Conservation (phyloP, 2,113 vertebrate genomes). For the Lichenostomus cassidix region DNA sequence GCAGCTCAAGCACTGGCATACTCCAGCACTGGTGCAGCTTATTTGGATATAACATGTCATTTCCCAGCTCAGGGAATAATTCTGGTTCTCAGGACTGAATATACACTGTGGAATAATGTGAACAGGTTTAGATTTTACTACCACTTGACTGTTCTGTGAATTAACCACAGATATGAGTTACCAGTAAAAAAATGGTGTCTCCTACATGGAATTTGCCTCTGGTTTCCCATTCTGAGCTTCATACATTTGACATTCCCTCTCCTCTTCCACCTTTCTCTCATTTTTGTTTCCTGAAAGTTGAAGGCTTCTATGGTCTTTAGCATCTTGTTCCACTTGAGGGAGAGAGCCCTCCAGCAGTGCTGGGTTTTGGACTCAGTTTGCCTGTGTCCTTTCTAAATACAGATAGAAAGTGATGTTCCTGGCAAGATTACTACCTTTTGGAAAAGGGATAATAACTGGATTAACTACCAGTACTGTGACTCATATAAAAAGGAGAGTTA, state of each 20-base stretch:
- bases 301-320: not conserved
- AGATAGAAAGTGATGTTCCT: not conserved
- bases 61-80: not conserved
- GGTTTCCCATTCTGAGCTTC: not conserved
- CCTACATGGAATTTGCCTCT: not conserved
- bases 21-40: not conserved
- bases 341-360: not conserved
- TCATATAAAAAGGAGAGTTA: not conserved
- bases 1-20: not conserved
- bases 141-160: not conserved
- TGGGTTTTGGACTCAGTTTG: not conserved
- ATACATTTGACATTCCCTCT: not conserved
- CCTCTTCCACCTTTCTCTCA: not conserved
- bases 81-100: not conserved
- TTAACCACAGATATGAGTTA: not conserved
- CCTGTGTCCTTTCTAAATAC: not conserved
- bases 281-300: not conserved
- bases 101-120: not conserved
- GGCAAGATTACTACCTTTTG: not conserved
- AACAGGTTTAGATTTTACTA: not conserved
- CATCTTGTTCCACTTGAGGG: not conserved
- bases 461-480: not conserved
- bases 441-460: not conserved
- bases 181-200: not conserved
- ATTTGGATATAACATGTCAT: not conserved